Conservation (phyloP, 2,797 vertebrate species). For the Sebastes minor region DNA sequence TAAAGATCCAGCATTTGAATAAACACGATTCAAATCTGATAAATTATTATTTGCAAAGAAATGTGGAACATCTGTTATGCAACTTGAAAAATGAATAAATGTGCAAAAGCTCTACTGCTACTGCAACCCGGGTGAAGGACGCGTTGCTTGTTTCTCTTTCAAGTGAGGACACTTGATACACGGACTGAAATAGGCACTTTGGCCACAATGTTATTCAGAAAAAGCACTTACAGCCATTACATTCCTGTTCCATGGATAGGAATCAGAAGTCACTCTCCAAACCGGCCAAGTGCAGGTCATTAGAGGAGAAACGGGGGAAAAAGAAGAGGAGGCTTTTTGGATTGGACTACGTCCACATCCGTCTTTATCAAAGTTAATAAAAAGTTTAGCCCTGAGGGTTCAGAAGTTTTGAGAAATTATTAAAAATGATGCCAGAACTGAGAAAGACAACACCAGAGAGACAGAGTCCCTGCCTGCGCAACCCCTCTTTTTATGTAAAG, state of each 20-base stretch:
- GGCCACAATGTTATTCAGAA: constrained; percentile 20
- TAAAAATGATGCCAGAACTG: background rate
- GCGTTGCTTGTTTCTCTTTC: background rate
- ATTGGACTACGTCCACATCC: background rate
- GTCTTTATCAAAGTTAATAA: background rate
- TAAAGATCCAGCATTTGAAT: background rate
- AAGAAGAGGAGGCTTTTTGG: background rate
- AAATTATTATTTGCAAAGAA: background rate
- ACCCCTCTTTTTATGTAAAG: background rate
- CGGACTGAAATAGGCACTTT: constrained; percentile 32
- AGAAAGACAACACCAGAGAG: background rate
- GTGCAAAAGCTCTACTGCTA: background rate
- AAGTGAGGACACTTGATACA: constrained; percentile 46
- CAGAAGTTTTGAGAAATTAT: background rate
- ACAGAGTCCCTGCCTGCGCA: background rate
- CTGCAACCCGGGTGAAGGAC: background rate
- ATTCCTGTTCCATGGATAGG: constrained; percentile 54
- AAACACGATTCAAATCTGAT: background rate
- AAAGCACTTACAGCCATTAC: constrained; percentile 10
- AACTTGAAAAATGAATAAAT: constrained; percentile 7
- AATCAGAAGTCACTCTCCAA: constrained; percentile 47
- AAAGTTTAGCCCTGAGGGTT: background rate
- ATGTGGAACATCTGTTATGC: background rate
- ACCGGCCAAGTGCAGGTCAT: constrained; percentile 3
- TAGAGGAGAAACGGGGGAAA: background rate